phyloP scores from a whole-genome alignment of 2,888 invertebrate genomes.

The Tryphoninae sp. region DNA sequence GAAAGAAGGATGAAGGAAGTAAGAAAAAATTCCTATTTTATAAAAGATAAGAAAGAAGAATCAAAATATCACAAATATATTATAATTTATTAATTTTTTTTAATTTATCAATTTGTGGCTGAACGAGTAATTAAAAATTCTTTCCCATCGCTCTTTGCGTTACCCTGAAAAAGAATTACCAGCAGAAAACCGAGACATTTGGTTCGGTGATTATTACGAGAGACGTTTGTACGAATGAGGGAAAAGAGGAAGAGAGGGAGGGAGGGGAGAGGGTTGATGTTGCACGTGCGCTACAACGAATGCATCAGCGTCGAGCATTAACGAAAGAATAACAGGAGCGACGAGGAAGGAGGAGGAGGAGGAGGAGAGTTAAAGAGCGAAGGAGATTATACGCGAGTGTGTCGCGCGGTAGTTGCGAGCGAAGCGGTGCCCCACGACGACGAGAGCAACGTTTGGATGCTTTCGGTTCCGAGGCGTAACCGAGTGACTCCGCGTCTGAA shows the following conservation, averaged over 20 bases:
- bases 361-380: slow-evolving; percentile 41
- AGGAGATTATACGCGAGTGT: slow-evolving; percentile 52
- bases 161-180: not conserved
- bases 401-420: slow-evolving; percentile 28
- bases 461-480: slow-evolving; percentile 12
- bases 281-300: slow-evolving; percentile 52
- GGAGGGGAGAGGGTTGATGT: slow-evolving; percentile 15
- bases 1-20: too few species aligned
- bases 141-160: not conserved
- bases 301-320: slow-evolving; percentile 46
- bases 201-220: slow-evolving; percentile 41
- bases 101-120: not conserved
- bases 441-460: slow-evolving; percentile 9
- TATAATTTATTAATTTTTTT: too few species aligned
- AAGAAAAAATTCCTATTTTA: too few species aligned
- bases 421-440: slow-evolving; percentile 44
- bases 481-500: slow-evolving; percentile 56
- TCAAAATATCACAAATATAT: too few species aligned
- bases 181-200: not conserved
- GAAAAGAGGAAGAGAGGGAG: slow-evolving; percentile 5
- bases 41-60: too few species aligned
- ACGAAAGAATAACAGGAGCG: slow-evolving; percentile 58
- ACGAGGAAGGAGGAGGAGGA: not conserved
- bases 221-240: slow-evolving; percentile 1
- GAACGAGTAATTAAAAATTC: not conserved